Evolutionary conservation across 2,113 vertebrate species (phyloP), one percentile per base, ranked within the genome.

Genomic region (Todiramphus saurophagus): DNA sequence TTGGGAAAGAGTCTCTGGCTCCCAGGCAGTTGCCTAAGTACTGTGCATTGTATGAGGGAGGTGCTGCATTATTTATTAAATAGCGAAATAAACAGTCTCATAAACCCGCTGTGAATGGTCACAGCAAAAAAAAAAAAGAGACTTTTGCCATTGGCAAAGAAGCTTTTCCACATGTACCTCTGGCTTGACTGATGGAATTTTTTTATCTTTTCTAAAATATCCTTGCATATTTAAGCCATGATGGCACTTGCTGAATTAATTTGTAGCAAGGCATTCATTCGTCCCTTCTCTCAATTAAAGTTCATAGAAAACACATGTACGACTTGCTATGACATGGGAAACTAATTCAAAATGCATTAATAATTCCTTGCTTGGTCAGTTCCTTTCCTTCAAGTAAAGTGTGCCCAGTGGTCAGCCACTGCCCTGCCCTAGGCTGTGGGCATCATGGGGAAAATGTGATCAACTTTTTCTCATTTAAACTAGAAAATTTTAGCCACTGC

Each of bases 161-260:
- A 97, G 68, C 64, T 50, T 33, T 84, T 93, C 60, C 72, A 74
- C 51, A n/a, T 6, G 13, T 50, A 79, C 64, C 41, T 94, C 89
- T 70, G 19, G 56, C 94, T 95, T 87, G 68, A 73, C 30, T 68
- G 16, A 3, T 46, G 43, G 16, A 0, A 0, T 2, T 28, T 91
- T 76, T 58, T 37, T 64, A 16, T 64, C 23, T 78, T 96, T 95
- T 95, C 94, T 60, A 91, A 96, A 96, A 96, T 88, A 95, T n/a
- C 24, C 78, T 95, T 94, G 56, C 60, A 85, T 96, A 96, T 95
- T 95, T 97, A 96, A 94, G 92, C 69, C 18, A 58, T 60, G 62
- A 93, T 81, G 67, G 55, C 30, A 62, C 75, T 94, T 93, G n/a
- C 59, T 96, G 73, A 93, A 93, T 97, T 96, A 8, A 87, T 90